Conservation (phyloP, 2,888 invertebrate species). For the Hydrotaea cyrtoneurina region DNA sequence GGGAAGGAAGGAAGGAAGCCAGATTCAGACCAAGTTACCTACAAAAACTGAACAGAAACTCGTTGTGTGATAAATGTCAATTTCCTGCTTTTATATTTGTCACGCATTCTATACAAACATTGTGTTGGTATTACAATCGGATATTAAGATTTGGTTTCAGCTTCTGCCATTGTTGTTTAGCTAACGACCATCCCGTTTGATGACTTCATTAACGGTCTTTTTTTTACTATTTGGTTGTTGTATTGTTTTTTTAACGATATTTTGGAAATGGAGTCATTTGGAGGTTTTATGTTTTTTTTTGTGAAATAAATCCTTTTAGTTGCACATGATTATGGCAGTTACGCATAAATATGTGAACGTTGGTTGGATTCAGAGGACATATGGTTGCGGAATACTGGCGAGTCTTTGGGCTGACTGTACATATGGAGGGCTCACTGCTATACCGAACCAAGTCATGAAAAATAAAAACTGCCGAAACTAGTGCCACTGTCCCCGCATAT, state of each 20-base stretch:
- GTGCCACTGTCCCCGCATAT: too few relatives aligned
- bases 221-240: neutral
- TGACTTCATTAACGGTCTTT: conserved; percentile 52
- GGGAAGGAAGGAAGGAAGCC: conserved; percentile 57
- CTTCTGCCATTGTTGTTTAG: neutral
- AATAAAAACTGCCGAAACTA: too few relatives aligned
- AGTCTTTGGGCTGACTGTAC: neutral
- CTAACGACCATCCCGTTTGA: conserved; percentile 58
- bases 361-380: neutral
- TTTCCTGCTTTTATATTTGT: conserved; percentile 76
- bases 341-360: neutral
- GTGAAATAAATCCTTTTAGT: conserved; percentile 22
- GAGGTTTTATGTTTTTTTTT: neutral
- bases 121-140: neutral
- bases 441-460: too few relatives aligned
- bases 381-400: neutral
- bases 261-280: neutral
- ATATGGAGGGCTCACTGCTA: too few relatives aligned
- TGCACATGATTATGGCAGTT: conserved; percentile 20
- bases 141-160: conserved; percentile 1
- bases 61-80: conserved; percentile 76
- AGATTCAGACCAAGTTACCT: neutral
- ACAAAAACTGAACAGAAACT: conserved; percentile 24
- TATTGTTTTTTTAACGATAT: neutral
- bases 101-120: conserved; percentile 56